These are phyloP conservation scores for Aradophagus sp. DNA, from an alignment of 1,140 invertebrate genomes.

Conservation along the genomic window DNA sequence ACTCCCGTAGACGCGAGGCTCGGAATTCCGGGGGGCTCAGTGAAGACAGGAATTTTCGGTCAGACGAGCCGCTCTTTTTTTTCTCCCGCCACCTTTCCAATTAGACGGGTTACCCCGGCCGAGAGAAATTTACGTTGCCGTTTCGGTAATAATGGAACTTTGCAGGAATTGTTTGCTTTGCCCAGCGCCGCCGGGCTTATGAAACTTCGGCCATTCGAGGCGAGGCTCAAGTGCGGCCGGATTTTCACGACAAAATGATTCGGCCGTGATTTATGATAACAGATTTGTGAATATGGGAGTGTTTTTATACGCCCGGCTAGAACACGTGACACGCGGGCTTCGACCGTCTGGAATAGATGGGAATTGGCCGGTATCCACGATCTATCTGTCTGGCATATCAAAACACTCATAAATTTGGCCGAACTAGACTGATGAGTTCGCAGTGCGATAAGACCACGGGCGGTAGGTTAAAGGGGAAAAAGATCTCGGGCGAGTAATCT, in stretches of 20 bases:
- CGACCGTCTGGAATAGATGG: slow-evolving; percentile 39
- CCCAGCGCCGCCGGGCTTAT: no score
- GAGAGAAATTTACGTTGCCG: no score
- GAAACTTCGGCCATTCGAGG: no score
- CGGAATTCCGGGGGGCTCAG: slow-evolving; percentile 12
- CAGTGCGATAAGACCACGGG: slow-evolving; percentile 19
- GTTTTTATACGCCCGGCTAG: slow-evolving; percentile 28
- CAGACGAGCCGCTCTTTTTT: neutral
- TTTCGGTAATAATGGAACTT: no score
- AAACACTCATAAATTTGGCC: slow-evolving; percentile 42
- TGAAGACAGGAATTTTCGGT: slow-evolving; percentile 9
- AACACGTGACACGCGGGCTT: slow-evolving; percentile 32
- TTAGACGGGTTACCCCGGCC: slow-evolving; percentile 10
- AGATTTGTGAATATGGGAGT: slow-evolving; percentile 25
- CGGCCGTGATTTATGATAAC: slow-evolving; percentile 26
- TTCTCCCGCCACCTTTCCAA: neutral
- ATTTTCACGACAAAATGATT: slow-evolving; percentile 17
- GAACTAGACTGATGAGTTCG: slow-evolving; percentile 17
- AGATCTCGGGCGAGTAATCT: no score
- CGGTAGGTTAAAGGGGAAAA: no score
- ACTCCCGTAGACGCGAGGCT: slow-evolving; percentile 14
- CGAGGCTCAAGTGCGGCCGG: neutral
- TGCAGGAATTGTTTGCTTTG: no score
- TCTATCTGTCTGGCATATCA: slow-evolving; percentile 49
- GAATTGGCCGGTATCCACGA: slow-evolving; percentile 37